Percentiles rank a stretch among this genome's conserved stretches.
phyloP scores from a whole-genome alignment of 2,797 vertebrate species.

The Ctenochaetus hawaiiensis region DNA sequence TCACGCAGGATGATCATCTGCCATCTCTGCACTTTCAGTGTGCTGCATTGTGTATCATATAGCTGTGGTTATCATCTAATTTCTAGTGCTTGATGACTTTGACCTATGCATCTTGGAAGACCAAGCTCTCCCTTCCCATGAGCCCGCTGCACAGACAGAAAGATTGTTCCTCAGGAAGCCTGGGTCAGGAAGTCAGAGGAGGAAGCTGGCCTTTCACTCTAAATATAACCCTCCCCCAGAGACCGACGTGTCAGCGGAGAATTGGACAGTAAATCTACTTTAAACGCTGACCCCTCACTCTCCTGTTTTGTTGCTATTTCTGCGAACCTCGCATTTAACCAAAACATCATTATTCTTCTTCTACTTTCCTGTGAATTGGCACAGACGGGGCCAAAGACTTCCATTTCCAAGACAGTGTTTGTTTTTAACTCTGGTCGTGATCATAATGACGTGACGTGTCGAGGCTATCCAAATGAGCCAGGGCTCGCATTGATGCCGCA shows the following conservation, averaged over 20 bases:
- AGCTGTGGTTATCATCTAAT: constrained; percentile 13
- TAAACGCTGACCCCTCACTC: constrained; percentile 54
- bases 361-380: constrained; percentile 41
- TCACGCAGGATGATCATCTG: constrained; percentile 9
- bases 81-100: constrained; percentile 61
- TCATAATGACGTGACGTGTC: constrained; percentile 55
- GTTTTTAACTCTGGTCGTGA: constrained; percentile 62
- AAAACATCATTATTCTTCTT: constrained; percentile 49
- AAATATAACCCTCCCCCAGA: constrained; percentile 70
- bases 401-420: constrained; percentile 65
- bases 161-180: constrained; percentile 76
- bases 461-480: constrained; percentile 44
- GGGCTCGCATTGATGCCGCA: constrained; percentile 52
- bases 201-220: constrained; percentile 71
- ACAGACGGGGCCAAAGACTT: constrained; percentile 38
- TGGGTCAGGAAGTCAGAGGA: constrained; percentile 76
- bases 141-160: constrained; percentile 66
- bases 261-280: constrained; percentile 63
- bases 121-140: constrained; percentile 72
- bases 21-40: background rate
- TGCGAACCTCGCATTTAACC: constrained; percentile 37
- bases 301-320: constrained; percentile 67
- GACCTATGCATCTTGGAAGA: constrained; percentile 64
- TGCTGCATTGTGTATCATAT: constrained; percentile 20
- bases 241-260: constrained; percentile 64